Base-by-base conservation (phyloP, 2,113 vertebrate genomes). In the Zonotrichia leucophrys region DNA sequence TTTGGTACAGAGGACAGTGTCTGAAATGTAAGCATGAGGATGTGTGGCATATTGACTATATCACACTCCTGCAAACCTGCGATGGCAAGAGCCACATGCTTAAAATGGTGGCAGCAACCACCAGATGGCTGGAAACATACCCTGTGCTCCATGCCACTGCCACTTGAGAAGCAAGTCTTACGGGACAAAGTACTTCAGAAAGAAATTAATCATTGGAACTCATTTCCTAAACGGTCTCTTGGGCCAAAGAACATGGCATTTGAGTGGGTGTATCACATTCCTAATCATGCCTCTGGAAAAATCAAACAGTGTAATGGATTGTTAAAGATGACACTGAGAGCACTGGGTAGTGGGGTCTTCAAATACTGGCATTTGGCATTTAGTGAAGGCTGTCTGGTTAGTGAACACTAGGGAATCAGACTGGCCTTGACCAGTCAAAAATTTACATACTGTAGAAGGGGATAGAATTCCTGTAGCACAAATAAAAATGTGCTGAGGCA, bases 41-140 rank as follows among this genome's bases (percentile, higher is more conserved):
- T 1, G 1, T 0, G 1, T 52, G 12, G 10, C 8, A 28, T 15
- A 17, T 39, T 52, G 19, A 46, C 23, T n/a, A 1, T 46, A 23
- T 67, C 19, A 67, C 44, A 50, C 12, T 59, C 25, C 46, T 18
- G 12, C 27, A 67, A 50, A 67, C 11, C 18, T 10, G 2, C 30
- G 19, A 52, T 0, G 0, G 44, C 44, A 67, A 59, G 59, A 59
- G 8, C 12, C 44, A 13, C 17, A 15, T 59, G 15, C 59, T 74
- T 33, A 28, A 27, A 59, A 39, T 74, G 23, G 33, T 52, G 12
- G 33, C 12, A 89, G 33, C 18, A 74, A n/a, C 23, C 7, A 39
- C 19, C 37, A 39, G 33, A 24, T 20, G 23, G 20, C 23, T 82
- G 69, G 39, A 82, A 67, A 60, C 28, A 47, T 37, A 31, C 9